These are phyloP conservation scores for Aethina tumida DNA, from an alignment of 1,140 invertebrate genomes.

Conservation along the genomic window DNA sequence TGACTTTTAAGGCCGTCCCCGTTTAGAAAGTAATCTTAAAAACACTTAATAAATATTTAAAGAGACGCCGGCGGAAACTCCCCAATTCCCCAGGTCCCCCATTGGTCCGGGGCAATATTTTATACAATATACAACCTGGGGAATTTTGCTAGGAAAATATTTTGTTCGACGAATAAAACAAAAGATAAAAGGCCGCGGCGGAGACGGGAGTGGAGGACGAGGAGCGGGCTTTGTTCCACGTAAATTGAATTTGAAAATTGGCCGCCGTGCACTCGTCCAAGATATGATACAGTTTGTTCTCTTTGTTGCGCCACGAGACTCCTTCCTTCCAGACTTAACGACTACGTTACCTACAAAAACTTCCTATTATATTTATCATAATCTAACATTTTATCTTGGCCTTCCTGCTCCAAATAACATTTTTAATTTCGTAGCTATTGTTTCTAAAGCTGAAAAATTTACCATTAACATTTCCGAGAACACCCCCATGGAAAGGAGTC, in stretches of 20 bases:
- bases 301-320: conserved; percentile 14
- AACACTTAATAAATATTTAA: not conserved
- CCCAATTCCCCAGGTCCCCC: conserved; percentile 24
- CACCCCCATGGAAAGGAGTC: conserved; percentile 5
- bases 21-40: not conserved
- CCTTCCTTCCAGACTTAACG: conserved; percentile 7
- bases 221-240: conserved; percentile 30
- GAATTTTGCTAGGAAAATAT: conserved; percentile 29
- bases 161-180: conserved; percentile 23
- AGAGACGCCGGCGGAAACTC: conserved; percentile 21
- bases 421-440: too few relatives aligned
- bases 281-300: conserved; percentile 28
- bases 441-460: too few relatives aligned
- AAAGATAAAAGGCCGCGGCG: conserved; percentile 21
- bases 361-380: conserved; percentile 10
- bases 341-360: too few relatives aligned
- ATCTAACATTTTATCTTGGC: conserved; percentile 11
- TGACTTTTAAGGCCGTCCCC: too few relatives aligned
- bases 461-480: too few relatives aligned
- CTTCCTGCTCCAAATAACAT: too few relatives aligned
- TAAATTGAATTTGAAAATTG: conserved; percentile 37
- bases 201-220: conserved; percentile 10
- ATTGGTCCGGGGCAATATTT: conserved; percentile 28
- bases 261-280: conserved; percentile 21
- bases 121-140: conserved; percentile 31